Evolutionary conservation across 2,113 vertebrate species (phyloP).

Genomic region (Pelodiscus sinensis): DNA sequence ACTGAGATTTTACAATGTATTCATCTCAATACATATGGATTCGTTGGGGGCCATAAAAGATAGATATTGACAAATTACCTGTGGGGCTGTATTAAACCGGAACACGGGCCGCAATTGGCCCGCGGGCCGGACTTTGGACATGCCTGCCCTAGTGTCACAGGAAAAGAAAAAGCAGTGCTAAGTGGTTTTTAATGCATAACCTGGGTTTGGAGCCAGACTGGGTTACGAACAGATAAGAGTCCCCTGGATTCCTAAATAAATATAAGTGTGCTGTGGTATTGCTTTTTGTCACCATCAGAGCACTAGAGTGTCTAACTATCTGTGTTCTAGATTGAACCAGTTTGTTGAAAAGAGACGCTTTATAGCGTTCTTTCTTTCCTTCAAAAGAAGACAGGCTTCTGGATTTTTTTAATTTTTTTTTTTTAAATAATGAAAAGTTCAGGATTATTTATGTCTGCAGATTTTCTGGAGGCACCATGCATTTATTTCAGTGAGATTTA

Average conservation of each 20-base stretch:
- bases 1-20: too few relatives aligned
- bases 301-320: not conserved
- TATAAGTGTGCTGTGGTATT: fast-evolving
- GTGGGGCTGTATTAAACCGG: too few relatives aligned
- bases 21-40: too few relatives aligned
- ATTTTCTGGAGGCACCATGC: not conserved
- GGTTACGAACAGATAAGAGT: not conserved
- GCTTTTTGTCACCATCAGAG: not conserved
- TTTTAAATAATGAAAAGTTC: not conserved
- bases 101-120: too few relatives aligned
- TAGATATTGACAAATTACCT: too few relatives aligned
- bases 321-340: not conserved
- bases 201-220: not conserved
- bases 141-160: not conserved
- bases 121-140: too few relatives aligned
- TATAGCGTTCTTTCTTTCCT: not conserved
- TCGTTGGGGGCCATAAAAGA: too few relatives aligned
- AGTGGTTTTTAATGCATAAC: not conserved
- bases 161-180: conserved; percentile 23
- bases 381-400: not conserved
- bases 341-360: not conserved
- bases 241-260: not conserved
- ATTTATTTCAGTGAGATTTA: not conserved
- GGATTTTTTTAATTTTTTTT: not conserved
- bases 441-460: not conserved